phyloP scores from a whole-genome alignment of 1,140 invertebrate genomes.

The Pseudomyrmex dendroicus region DNA sequence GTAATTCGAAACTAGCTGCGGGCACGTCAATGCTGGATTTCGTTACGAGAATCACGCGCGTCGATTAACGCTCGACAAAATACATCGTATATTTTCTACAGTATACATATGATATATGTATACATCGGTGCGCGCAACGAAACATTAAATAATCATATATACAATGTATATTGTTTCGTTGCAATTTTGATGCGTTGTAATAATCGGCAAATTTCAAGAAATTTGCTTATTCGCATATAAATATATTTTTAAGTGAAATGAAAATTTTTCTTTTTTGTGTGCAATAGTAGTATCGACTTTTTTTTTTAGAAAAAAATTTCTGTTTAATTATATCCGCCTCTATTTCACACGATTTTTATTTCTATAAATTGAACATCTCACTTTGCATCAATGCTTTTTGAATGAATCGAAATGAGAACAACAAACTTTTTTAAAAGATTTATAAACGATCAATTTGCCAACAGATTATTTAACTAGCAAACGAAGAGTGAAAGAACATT shows the following conservation, averaged over 20 bases:
- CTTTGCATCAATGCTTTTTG: not conserved
- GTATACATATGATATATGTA: not conserved
- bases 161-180: not conserved
- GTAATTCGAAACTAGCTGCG: not conserved
- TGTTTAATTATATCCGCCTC: no score
- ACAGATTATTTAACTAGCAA: not conserved
- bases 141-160: not conserved
- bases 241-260: not conserved
- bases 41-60: not conserved
- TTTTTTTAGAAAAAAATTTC: no score
- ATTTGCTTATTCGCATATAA: no score
- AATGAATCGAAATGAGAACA: not conserved
- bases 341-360: no score
- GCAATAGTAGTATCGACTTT: no score
- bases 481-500: not conserved
- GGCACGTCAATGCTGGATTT: not conserved
- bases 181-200: not conserved
- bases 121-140: not conserved
- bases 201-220: no score
- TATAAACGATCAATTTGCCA: no score
- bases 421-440: no score
- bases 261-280: not conserved
- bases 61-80: not conserved
- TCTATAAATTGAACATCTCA: not conserved
- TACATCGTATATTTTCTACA: not conserved